Evolutionary conservation across 2,888 invertebrate species (phyloP), one percentile per base, ranked within the genome.

Genomic region (Erebia aethiops): DNA sequence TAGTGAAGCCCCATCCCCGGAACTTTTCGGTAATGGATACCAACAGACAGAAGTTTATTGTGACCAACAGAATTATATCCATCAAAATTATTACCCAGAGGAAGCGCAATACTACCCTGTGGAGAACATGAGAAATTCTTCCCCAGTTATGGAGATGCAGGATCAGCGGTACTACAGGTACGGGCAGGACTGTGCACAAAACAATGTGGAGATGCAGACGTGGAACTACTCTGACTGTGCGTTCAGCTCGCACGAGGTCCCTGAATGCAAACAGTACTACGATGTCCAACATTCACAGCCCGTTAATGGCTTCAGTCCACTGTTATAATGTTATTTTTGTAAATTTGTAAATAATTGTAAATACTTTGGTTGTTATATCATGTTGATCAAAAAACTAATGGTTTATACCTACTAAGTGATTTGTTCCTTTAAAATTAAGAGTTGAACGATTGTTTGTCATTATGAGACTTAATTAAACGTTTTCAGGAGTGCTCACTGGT

Each of bases 1-100:
- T 3, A 95, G 95, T 75, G 95, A 95, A 71, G 89, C 93, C 0
- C 91, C 94, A 4, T 95, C 95, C 0, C 95, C 95, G 0, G 95
- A 95, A 78, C 86, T 94, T 35, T 90, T 94, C 68, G 84, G 90
- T 58, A 82, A 79, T 72, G 80, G 87, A 10, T 92, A 91, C 77
- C 92, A 89, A 68, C 91, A 91, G 69, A 81, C 88, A 0, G 91
- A 92, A 46, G 79, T 84, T 0, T 92, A 90, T 74, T 90, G 91
- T 75, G 92, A 92, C 10, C 92, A 90, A 71, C 88, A 90, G 70
- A 70, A 81, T 3, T 92, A 90, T 74, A 78, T 84, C 1, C 84
- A 87, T 1, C 91, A 91, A 77, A 80, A 81, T 11, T 93, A 90
- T 75, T 92, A 91, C 74, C 91, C 90, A 0, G 92, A 93, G 71